Conservation (phyloP, 2,888 invertebrate genomes). For the Rhagonycha lutea region DNA sequence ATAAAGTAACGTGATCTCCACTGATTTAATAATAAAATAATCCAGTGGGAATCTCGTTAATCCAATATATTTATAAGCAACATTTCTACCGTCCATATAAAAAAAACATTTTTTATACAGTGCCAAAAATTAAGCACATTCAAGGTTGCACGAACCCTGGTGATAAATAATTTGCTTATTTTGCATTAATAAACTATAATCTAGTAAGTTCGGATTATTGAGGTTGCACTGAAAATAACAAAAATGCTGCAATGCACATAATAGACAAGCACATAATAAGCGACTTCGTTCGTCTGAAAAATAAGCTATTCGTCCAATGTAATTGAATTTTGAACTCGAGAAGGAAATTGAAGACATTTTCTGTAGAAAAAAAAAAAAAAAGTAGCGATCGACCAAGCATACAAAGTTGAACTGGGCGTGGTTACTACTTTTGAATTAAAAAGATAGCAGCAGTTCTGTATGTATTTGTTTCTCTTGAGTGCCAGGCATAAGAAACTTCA, state of each 20-base stretch:
- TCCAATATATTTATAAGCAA: too few species aligned
- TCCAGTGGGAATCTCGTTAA: too few species aligned
- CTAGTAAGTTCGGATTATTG: too few species aligned
- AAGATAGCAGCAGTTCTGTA: not conserved
- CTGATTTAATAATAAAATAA: too few species aligned
- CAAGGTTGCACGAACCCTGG: too few species aligned
- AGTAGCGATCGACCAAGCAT: not conserved
- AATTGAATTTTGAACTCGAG: not conserved
- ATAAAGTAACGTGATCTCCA: too few species aligned
- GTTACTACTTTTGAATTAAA: not conserved
- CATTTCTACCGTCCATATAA: too few species aligned
- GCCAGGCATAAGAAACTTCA: not conserved
- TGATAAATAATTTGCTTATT: too few species aligned
- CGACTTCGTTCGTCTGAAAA: not conserved
- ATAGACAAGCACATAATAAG: too few species aligned
- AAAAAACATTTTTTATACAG: too few species aligned
- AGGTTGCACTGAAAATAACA: not conserved
- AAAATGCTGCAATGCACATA: not conserved
- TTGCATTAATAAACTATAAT: too few species aligned
- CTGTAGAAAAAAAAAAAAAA: not conserved
- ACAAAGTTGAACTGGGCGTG: not conserved
- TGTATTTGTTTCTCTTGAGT: not conserved
- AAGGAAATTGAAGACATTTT: not conserved
- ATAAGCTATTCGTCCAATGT: not conserved
- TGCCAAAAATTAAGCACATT: too few species aligned